A percentile compares a stretch with the other conserved stretches of the same genome.
These are phyloP conservation scores for Poecilus cupreus DNA, from an alignment of 2,888 invertebrate species.

Conservation along the genomic window DNA sequence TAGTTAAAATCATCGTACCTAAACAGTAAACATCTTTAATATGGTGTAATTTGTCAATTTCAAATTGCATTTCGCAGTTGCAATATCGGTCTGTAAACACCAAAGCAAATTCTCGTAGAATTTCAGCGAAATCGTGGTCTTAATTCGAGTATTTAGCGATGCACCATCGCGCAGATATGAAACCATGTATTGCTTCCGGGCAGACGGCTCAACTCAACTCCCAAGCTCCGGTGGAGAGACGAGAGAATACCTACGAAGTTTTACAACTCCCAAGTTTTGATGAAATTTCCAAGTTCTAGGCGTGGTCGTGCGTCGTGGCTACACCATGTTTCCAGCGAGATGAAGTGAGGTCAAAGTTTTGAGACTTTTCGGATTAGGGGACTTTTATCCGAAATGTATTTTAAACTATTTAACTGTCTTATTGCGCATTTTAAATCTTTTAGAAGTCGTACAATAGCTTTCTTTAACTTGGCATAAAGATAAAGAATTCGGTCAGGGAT, in stretches of 20 bases:
- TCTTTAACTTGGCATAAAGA: neutral
- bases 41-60: too few species aligned
- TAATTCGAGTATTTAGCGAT: too few species aligned
- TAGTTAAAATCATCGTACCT: slow-evolving; percentile 32
- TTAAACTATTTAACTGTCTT: slow-evolving; percentile 16
- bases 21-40: too few species aligned
- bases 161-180: neutral
- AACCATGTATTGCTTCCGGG: neutral
- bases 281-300: slow-evolving; percentile 38
- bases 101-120: too few species aligned
- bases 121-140: too few species aligned
- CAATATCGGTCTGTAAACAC: too few species aligned
- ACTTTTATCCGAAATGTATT: slow-evolving; percentile 23
- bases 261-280: slow-evolving; percentile 33
- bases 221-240: neutral
- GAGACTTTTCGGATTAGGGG: neutral
- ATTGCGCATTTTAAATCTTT: slow-evolving; percentile 2
- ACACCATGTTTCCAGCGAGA: neutral
- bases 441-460: neutral
- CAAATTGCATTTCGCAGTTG: too few species aligned
- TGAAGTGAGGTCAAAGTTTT: slow-evolving; percentile 34
- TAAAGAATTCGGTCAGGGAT: slow-evolving; percentile 12
- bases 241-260: slow-evolving; percentile 25
- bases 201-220: neutral
- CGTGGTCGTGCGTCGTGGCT: slow-evolving; percentile 3